Conservation (phyloP, 2,113 vertebrate genomes). For the Papio anubis region DNA sequence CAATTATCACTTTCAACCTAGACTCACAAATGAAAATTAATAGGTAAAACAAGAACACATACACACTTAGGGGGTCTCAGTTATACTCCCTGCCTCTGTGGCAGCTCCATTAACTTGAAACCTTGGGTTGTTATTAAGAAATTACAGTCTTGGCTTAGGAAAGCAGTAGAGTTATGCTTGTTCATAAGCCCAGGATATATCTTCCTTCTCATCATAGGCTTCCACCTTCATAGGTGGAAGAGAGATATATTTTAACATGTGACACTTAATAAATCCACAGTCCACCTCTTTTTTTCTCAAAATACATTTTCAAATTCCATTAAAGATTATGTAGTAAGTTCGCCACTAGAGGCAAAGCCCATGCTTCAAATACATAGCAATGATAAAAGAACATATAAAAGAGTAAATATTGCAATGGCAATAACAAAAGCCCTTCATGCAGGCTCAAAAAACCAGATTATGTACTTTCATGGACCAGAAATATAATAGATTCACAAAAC, state of each 20-base stretch:
- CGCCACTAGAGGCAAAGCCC: background rate
- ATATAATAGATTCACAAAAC: background rate
- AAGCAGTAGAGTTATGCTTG: background rate
- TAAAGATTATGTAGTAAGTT: background rate
- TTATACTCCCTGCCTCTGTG: background rate
- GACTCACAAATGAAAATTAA: slow-evolving; percentile 77
- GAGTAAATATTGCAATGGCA: background rate
- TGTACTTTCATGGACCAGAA: background rate
- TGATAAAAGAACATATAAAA: background rate
- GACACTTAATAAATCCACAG: background rate
- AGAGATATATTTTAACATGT: background rate
- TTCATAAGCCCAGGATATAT: background rate
- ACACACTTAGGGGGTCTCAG: slow-evolving; percentile 56
- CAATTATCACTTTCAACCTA: slow-evolving; percentile 73
- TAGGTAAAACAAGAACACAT: slow-evolving; percentile 43
- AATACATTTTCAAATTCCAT: background rate
- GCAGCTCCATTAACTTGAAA: slow-evolving; percentile 46
- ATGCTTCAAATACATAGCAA: background rate
- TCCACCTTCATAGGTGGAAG: background rate
- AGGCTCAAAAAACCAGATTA: background rate
- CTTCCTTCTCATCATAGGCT: background rate
- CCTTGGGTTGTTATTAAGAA: background rate
- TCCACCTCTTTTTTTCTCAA: background rate
- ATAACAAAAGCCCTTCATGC: background rate
- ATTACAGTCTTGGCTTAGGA: slow-evolving; percentile 61